phyloP scores from a whole-genome alignment of 2,888 invertebrate genomes.

The Blastobasis lacticolella region DNA sequence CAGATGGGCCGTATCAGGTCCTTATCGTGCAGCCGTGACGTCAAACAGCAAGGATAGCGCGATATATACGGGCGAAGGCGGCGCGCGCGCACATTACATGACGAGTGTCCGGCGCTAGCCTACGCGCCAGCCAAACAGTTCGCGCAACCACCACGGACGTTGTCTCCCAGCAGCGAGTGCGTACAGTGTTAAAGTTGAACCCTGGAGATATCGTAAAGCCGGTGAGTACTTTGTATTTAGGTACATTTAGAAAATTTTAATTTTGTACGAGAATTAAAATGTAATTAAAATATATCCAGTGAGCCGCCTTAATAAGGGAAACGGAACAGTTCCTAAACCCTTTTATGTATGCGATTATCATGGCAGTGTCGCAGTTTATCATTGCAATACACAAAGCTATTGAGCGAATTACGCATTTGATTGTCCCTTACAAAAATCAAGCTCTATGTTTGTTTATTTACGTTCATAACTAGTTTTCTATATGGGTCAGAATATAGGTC shows the following conservation, averaged over 20 bases:
- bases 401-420: too few species aligned
- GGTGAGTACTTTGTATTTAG: constrained; percentile 28
- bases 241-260: not conserved
- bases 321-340: not conserved
- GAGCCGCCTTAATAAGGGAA: not conserved
- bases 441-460: too few species aligned
- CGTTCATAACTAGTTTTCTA: too few species aligned
- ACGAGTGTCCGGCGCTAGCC: constrained; percentile 45
- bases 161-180: constrained; percentile 30
- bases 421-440: too few species aligned
- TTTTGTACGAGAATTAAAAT: too few species aligned
- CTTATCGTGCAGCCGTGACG: constrained; percentile 56
- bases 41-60: constrained; percentile 27
- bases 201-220: constrained; percentile 23
- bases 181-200: constrained; percentile 41
- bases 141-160: constrained; percentile 30
- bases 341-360: not conserved
- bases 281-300: too few species aligned
- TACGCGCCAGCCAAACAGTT: constrained; percentile 40
- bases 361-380: not conserved
- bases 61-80: constrained; percentile 51
- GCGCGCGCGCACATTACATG: constrained; percentile 62
- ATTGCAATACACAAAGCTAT: too few species aligned
- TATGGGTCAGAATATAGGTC: too few species aligned
- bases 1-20: constrained; percentile 19